Conservation (phyloP, 2,888 invertebrate species). For the Bibio marci region DNA sequence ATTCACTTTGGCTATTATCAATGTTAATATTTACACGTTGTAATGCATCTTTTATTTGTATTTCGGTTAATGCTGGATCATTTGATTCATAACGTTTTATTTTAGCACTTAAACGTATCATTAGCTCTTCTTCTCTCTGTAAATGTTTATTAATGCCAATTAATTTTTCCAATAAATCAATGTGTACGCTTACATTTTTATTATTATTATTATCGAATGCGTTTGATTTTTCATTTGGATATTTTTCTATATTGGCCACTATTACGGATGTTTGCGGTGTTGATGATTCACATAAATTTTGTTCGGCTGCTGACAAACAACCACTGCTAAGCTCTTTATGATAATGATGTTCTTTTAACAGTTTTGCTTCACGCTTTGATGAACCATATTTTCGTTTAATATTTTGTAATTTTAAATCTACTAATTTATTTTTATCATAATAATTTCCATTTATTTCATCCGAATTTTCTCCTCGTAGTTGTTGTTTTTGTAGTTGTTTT, state of each 20-base stretch:
- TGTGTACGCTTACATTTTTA: slow-evolving; percentile 43
- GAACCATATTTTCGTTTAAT: slow-evolving; percentile 8
- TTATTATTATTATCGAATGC: slow-evolving; percentile 34
- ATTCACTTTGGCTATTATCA: slow-evolving; percentile 33
- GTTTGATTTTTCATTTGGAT: slow-evolving; percentile 32
- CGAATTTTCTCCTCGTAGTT: background rate
- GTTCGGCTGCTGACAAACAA: background rate
- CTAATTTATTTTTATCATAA: background rate
- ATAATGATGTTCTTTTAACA: slow-evolving; percentile 37
- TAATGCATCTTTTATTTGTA: slow-evolving; percentile 32
- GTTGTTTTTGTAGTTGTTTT: slow-evolving; percentile 1
- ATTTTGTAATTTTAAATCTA: background rate
- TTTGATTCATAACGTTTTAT: slow-evolving; percentile 40
- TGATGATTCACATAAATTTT: no score
- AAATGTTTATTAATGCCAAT: slow-evolving; percentile 55
- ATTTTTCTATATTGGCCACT: background rate
- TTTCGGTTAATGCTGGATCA: slow-evolving; percentile 21
- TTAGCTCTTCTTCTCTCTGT: slow-evolving; percentile 53
- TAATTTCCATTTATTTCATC: background rate
- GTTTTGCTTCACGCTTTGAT: slow-evolving; percentile 34
- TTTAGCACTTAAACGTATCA: slow-evolving; percentile 48
- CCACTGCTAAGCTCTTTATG: slow-evolving; percentile 33
- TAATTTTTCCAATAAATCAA: slow-evolving; percentile 56
- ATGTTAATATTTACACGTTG: slow-evolving; percentile 37
- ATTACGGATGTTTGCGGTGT: no score